phyloP scores from a whole-genome alignment of 2,113 vertebrate species.

The Ageneiosus marmoratus region DNA sequence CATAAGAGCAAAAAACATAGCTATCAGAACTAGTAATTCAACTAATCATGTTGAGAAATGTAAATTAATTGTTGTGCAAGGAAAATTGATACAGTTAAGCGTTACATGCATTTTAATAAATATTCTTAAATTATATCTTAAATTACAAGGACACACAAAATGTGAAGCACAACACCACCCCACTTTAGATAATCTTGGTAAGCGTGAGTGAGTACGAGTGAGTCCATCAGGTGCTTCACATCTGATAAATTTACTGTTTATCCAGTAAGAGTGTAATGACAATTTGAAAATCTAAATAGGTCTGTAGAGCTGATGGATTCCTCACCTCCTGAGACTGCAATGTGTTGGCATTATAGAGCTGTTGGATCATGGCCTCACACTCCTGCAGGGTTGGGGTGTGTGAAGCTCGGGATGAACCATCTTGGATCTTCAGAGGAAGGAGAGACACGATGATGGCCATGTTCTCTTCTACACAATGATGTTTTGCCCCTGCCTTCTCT shows the following conservation, averaged over 20 bases:
- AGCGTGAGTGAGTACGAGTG: no score
- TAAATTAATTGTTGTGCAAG: neutral
- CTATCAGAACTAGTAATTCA: neutral
- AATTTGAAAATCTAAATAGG: neutral
- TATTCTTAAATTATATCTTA: neutral
- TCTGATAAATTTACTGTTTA: no score
- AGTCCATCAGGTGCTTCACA: no score
- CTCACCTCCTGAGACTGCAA: conserved; percentile 73
- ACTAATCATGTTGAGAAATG: neutral
- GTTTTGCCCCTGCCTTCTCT: neutral
- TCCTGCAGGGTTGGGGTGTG: conserved; percentile 64
- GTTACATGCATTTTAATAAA: neutral
- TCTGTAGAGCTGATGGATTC: neutral
- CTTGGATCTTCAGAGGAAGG: conserved; percentile 37
- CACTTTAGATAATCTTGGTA: no score
- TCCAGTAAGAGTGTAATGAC: neutral
- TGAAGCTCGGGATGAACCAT: conserved; percentile 47
- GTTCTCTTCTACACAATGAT: neutral
- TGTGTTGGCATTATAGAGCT: conserved; percentile 69
- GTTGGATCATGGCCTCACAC: conserved; percentile 66
- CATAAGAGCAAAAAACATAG: neutral
- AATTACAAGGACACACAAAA: neutral
- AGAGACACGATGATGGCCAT: conserved; percentile 45
- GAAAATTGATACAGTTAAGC: neutral
- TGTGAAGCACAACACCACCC: no score